Evolutionary conservation across 2,113 vertebrate species (phyloP), one percentile per base, ranked within the genome.

Genomic region (Calonectris borealis): DNA sequence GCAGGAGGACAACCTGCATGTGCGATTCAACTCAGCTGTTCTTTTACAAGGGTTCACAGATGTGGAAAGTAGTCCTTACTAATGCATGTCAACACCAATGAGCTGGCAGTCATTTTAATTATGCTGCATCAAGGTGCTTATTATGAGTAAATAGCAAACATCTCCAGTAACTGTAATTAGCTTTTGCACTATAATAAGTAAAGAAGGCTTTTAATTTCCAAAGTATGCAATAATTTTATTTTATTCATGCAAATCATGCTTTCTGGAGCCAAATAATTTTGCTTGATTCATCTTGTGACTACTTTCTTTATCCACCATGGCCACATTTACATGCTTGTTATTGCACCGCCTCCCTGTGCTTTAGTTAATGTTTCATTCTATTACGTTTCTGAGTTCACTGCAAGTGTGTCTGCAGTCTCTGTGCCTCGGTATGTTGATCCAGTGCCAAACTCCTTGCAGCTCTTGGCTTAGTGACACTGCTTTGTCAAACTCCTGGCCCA

Each of bases 331-430:
- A 5, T 70, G 52, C 82, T 66, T 20, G 26, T 55, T 75, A 55
- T 55, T 69, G 32, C 26, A 7, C 31, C 48, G 86, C 95, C 97
- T 93, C 94, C 93, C 91, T 79, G 93, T 88, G 96, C 96, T 73
- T 79, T 95, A 89, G 97, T 96, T 97, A 94, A 88, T 94, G 79
- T 96, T 97, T 69, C 8, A 18, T 97, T 98, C 91, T 94, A 92
- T 95, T 97, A 86, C 58, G 61, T 96, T 92, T 95, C 96, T 93
- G 96, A 88, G 68, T 95, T 75, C 57, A 81, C 75, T 90, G 97
- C 84, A 91, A 97, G 97, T 96, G 97, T 97, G 97, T 93, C 97
- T 98, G 95, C 96, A 96, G 97, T 96, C 97, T 97, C 97, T 97
- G 97, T 97, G 73, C 96, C 97, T 62, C 83, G 89, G 89, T 92